Evolutionary conservation across 2,113 vertebrate species (phyloP), one percentile per base, ranked within the genome.

Genomic region (Triplophysa rosa): DNA sequence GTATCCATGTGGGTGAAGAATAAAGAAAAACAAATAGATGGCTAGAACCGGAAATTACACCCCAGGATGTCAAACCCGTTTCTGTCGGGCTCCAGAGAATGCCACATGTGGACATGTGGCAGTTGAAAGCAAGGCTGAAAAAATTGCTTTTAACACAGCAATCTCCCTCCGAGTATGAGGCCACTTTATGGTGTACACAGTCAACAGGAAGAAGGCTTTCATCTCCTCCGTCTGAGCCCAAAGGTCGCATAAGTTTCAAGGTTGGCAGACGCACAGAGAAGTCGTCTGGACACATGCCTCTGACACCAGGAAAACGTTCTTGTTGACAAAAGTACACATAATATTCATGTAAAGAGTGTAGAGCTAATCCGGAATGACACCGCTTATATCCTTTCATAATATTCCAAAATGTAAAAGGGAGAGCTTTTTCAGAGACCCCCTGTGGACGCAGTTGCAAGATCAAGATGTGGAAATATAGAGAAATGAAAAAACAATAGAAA

Each of bases 161-260:
- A 21, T 63, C 29, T 62, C 54, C 59, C 42, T 69, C 72, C 65
- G 54, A 54, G 65, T 59, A 77, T 40, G 47, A 75, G 23, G 47
- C 13, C 19, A 52, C 49, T 76, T 83, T 73, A 26, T 84, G 29
- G 69, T 56, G 67, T 69, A 49, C 72, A 80, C 72, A 63, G 83
- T 77, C 80, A 76, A 80, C 81, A 82, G 64, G 78, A 85, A 77
- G 58, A 54, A 10, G 24, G 33, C 73, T 83, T 85, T 83, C 40
- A 80, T 85, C 77, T 78, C 63, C 49, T 77, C 61, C 9, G 29
- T 80, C 61, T 82, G 76, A 77, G 65, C 45, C 23, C 61, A 64
- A 19, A 61, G 76, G 26, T 56, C 33, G 14, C 47, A 19, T 6
- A 37, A 40, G 75, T 63, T 59, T 59, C 59, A 54, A 47, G 54